A percentile compares a stretch with the other conserved stretches of the same genome.
These are phyloP conservation scores for Phycodurus eques DNA, from an alignment of 2,113 vertebrate species.

Conservation along the genomic window DNA sequence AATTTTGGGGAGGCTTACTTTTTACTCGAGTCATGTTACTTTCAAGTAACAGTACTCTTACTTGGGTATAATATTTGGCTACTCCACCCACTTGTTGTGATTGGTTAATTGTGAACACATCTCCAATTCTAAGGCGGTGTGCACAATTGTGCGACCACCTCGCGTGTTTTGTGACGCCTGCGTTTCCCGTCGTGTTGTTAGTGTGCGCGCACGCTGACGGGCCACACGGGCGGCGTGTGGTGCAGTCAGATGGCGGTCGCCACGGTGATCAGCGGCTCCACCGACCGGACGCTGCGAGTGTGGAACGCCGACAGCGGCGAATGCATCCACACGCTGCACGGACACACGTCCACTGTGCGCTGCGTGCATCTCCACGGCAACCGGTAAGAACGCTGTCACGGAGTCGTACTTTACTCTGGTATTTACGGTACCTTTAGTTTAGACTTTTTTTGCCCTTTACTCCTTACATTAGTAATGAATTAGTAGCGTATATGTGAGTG, in stretches of 20 bases:
- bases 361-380: slow-evolving; percentile 97
- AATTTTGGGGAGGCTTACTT: too few relatives aligned
- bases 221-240: slow-evolving; percentile 95
- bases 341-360: slow-evolving; percentile 95
- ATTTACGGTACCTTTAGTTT: too few relatives aligned
- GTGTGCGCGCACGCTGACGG: slow-evolving; percentile 91
- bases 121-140: not conserved
- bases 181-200: slow-evolving; percentile 37
- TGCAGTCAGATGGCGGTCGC: slow-evolving; percentile 94
- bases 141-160: not conserved
- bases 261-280: slow-evolving; percentile 96
- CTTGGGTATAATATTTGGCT: too few relatives aligned
- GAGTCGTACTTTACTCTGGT: too few relatives aligned
- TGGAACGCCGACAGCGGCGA: slow-evolving; percentile 94
- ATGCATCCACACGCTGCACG: slow-evolving; percentile 90
- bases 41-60: too few relatives aligned
- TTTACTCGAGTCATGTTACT: too few relatives aligned
- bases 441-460: not conserved
- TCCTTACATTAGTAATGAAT: not conserved
- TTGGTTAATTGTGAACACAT: too few relatives aligned
- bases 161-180: not conserved
- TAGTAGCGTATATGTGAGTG: too few relatives aligned
- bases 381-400: slow-evolving; percentile 67
- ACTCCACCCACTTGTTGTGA: too few relatives aligned
- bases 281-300: slow-evolving; percentile 91